Evolutionary conservation across 2,888 invertebrate genomes (phyloP).

Genomic region (Ornithoptera priamus): DNA sequence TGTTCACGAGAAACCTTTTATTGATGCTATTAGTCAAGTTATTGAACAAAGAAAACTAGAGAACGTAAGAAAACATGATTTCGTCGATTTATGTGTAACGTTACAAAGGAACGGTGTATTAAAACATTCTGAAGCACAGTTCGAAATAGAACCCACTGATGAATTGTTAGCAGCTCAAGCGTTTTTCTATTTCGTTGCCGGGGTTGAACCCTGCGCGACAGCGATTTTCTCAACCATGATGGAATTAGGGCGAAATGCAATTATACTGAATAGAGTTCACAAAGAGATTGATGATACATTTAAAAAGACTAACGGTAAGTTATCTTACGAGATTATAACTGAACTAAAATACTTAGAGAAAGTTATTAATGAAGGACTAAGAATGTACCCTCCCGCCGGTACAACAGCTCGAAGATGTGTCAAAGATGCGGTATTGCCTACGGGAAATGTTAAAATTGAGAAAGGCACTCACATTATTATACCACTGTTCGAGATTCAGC

Average conservation of each 20-base stretch:
- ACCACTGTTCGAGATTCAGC: constrained; percentile 57
- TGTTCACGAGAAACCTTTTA: neutral
- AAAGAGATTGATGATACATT: constrained; percentile 52
- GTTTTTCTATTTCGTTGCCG: constrained; percentile 51
- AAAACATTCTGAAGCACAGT: constrained; percentile 46
- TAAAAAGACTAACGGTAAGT: constrained; percentile 40
- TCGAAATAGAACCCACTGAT: constrained; percentile 54
- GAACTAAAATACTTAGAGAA: constrained; percentile 55
- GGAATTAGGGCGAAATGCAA: constrained; percentile 54
- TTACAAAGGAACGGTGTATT: constrained; percentile 53
- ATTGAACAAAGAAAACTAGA: neutral
- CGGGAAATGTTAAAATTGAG: constrained; percentile 52
- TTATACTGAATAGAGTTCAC: constrained; percentile 50
- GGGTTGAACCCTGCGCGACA: constrained; percentile 60
- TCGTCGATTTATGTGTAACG: constrained; percentile 53
- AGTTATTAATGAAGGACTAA: constrained; percentile 49
- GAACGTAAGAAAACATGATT: constrained; percentile 48
- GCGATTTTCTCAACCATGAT: constrained; percentile 50
- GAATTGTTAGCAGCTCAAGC: constrained; percentile 41
- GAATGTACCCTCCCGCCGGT: constrained; percentile 55
- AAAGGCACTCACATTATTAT: constrained; percentile 51
- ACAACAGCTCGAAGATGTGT: constrained; percentile 46
- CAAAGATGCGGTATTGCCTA: constrained; percentile 49
- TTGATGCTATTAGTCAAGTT: neutral
- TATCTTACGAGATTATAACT: constrained; percentile 47